These are phyloP conservation scores for Drosophila setifemur DNA, from an alignment of 1,140 invertebrate species.

Conservation along the genomic window DNA sequence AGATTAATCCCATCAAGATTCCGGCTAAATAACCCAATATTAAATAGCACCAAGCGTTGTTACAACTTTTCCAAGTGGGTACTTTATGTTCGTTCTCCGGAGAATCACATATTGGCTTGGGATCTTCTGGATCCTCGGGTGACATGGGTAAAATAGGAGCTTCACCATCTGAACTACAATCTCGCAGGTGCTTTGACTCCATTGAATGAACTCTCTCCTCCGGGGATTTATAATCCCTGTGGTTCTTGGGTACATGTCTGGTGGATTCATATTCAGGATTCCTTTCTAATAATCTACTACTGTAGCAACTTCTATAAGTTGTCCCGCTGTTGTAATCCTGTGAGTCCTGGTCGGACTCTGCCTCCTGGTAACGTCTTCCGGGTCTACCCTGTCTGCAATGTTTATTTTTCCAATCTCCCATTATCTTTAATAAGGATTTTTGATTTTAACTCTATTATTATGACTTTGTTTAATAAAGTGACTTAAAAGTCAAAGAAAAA, in stretches of 20 bases:
- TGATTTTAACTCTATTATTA: neutral
- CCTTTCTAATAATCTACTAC: too few species aligned
- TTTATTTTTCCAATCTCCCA: neutral
- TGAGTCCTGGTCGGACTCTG: too few species aligned
- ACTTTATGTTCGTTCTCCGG: neutral
- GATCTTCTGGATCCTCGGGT: neutral
- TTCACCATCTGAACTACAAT: constrained; percentile 4
- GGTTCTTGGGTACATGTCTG: too few species aligned
- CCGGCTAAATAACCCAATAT: constrained; percentile 50
- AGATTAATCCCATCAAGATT: constrained; percentile 29
- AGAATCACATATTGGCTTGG: neutral
- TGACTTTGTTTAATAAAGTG: too few species aligned
- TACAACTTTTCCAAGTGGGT: neutral
- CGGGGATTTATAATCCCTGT: too few species aligned
- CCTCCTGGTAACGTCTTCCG: neutral
- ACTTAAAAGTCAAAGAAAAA: constrained; percentile 12
- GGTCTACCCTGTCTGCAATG: too few species aligned
- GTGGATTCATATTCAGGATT: too few species aligned
- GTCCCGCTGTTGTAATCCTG: too few species aligned
- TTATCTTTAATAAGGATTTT: neutral
- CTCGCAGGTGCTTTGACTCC: too few species aligned
- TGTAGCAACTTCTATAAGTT: too few species aligned
- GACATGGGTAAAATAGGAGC: constrained; percentile 16
- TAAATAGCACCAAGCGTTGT: constrained; percentile 7
- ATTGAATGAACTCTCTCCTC: too few species aligned